A percentile compares a stretch with the other conserved stretches of the same genome.
Evolutionary conservation across 2,888 invertebrate genomes (phyloP).

Genomic region (Xanthorhoe designata): DNA sequence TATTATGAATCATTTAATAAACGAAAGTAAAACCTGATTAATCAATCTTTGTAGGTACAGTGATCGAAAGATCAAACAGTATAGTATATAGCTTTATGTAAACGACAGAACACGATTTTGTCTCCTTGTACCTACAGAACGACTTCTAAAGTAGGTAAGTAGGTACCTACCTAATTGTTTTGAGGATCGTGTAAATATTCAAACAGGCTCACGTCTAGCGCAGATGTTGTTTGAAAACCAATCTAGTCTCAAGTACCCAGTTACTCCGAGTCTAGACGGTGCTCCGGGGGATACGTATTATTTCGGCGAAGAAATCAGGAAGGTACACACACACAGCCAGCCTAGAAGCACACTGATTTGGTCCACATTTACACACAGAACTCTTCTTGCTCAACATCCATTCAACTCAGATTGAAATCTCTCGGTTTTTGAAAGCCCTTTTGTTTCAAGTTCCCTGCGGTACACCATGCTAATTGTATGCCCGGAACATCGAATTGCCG

Average conservation of each 20-base stretch:
- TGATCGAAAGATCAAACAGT: no score
- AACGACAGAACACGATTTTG: neutral
- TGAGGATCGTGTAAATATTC: conserved; percentile 49
- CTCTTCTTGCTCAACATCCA: neutral
- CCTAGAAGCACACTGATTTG: conserved; percentile 30
- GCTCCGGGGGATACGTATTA: conserved; percentile 46
- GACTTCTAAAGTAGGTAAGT: conserved; percentile 11
- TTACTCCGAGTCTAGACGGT: conserved; percentile 67
- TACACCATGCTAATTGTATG: conserved; percentile 60
- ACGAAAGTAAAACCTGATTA: no score
- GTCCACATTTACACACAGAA: conserved; percentile 30
- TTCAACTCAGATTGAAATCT: conserved; percentile 26
- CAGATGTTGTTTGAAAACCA: conserved; percentile 56
- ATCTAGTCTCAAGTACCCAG: conserved; percentile 48
- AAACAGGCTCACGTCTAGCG: conserved; percentile 50
- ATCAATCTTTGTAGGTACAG: no score
- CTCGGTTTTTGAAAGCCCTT: conserved; percentile 37
- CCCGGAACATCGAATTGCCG: conserved; percentile 57
- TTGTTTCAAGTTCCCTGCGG: conserved; percentile 47
- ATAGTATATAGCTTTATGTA: no score
- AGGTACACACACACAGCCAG: conserved; percentile 40
- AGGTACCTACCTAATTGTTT: conserved; percentile 45
- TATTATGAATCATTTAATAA: no score
- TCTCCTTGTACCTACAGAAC: conserved; percentile 2
- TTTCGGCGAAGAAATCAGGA: conserved; percentile 49